Conservation (phyloP, 2,888 invertebrate species). For the Tiliacea aurago region DNA sequence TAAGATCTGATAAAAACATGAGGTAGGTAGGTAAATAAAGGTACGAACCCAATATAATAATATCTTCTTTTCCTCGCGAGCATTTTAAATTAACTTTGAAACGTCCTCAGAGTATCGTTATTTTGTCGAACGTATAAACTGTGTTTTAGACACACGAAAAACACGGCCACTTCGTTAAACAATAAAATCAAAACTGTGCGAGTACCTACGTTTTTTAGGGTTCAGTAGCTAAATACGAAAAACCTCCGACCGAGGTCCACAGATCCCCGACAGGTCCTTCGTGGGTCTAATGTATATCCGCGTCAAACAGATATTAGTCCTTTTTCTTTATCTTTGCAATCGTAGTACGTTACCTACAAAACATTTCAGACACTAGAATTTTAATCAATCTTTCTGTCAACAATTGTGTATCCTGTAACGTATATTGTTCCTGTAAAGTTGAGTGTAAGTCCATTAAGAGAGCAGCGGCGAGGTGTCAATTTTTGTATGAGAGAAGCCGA, state of each 20-base stretch:
- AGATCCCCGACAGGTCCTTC: background rate
- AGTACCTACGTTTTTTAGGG: conserved; percentile 24
- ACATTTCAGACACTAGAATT: background rate
- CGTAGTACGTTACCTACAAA: background rate
- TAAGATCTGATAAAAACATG: background rate
- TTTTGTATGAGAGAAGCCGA: too few species aligned
- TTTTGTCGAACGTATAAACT: conserved; percentile 21
- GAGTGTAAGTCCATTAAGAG: too few species aligned
- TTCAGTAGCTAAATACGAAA: background rate
- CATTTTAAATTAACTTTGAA: conserved; percentile 41
- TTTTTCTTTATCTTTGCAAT: background rate
- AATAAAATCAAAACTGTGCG: conserved; percentile 43
- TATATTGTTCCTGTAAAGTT: too few species aligned
- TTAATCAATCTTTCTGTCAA: background rate
- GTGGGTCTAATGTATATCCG: background rate
- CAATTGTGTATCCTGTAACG: too few species aligned
- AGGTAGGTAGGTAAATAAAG: background rate
- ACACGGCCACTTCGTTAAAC: conserved; percentile 48
- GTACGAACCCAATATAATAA: conserved; percentile 45
- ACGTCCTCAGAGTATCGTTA: background rate
- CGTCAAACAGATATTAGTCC: background rate
- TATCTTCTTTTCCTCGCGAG: conserved; percentile 58
- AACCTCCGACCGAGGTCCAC: background rate
- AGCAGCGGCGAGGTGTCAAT: too few species aligned
- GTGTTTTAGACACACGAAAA: conserved; percentile 39